Base-by-base conservation (phyloP, 2,113 vertebrate genomes). In the Entomyzon cyanotis region DNA sequence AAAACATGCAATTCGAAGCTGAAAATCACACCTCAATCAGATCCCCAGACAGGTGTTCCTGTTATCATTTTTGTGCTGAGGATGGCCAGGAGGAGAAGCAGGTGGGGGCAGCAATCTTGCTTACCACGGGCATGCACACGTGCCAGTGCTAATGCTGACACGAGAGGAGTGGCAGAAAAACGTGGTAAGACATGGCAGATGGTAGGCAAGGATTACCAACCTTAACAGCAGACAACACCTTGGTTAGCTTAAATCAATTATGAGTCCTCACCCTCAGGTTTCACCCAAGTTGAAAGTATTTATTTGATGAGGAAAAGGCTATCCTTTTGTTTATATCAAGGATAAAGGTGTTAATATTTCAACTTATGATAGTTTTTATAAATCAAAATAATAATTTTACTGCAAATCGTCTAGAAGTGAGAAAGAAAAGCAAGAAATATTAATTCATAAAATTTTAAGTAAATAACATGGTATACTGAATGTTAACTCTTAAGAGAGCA, bases 111-210 rank as follows among this genome's bases (percentile, higher is more conserved):
- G 30, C 1, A 2, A 14, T 47, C 13, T 35, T 60, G 21, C 27
- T 88, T 83, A 56, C 47, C 33, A 4, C 18, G 33, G 25, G 10
- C 14, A 55, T 39, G 28, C 23, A 35, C 7, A 5, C 5, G 1
- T 39, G 31, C 31, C 85, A 15, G 30, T 56, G 35, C 15, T 76
- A 50, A 20, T 31, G 35, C 67, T 60, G 75, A 79, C 37, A 47
- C 10, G 56, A 53, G 24, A 78, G 35, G 82, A 79, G 35, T 12
- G 27, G 18, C n/a, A 92, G 47, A 55, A 90, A 90, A 85, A 9
- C 0, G 0, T n/a, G 41, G 23, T 62, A 41, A 76, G 53, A 83
- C 19, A 20, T 7, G 0, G 52, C 21, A 64, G 79, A 55, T 6
- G 9, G 33, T 22, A 33, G 67, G 52, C 35, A 33, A 37, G 41